These are phyloP conservation scores for Pycnomerus fuliginosus DNA, from an alignment of 2,888 invertebrate genomes.

Conservation along the genomic window DNA sequence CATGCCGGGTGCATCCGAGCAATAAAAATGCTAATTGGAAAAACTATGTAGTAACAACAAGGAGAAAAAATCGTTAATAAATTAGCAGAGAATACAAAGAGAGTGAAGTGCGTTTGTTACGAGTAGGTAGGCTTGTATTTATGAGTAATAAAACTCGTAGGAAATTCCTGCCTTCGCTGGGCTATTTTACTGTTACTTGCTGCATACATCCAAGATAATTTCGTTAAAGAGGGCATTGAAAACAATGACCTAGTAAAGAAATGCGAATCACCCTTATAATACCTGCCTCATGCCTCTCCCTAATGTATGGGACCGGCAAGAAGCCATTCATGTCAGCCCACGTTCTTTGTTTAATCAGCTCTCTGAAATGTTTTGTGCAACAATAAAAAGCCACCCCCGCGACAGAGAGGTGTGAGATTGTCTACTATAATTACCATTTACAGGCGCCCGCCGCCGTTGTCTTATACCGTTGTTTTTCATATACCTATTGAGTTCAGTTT, in stretches of 20 bases:
- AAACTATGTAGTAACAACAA: conserved; percentile 3
- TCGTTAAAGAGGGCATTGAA: conserved; percentile 35
- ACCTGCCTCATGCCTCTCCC: conserved; percentile 24
- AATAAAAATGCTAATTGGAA: conserved; percentile 6
- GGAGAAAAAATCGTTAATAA: conserved; percentile 12
- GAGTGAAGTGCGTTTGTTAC: conserved; percentile 24
- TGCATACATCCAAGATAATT: conserved; percentile 35
- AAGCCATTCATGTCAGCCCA: conserved; percentile 28
- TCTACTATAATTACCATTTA: conserved; percentile 13
- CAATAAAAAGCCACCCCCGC: conserved; percentile 24
- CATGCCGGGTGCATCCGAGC: conserved; percentile 2
- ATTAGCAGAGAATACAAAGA: conserved; percentile 13
- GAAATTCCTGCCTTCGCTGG: conserved; percentile 26
- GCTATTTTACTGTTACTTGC: conserved; percentile 31
- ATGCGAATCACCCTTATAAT: conserved; percentile 30
- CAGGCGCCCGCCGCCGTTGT: too few relatives aligned
- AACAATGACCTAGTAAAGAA: conserved; percentile 35
- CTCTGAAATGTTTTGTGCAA: conserved; percentile 30
- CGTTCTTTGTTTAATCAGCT: conserved; percentile 36
- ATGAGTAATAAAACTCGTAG: conserved; percentile 27
- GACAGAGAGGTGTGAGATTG: conserved; percentile 10
- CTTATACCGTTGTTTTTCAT: too few relatives aligned
- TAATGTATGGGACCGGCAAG: conserved; percentile 31
- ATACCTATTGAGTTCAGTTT: too few relatives aligned
- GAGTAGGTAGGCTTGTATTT: conserved; percentile 24